Conservation (phyloP, 2,797 vertebrate species). For the Diplodus puntazzo region DNA sequence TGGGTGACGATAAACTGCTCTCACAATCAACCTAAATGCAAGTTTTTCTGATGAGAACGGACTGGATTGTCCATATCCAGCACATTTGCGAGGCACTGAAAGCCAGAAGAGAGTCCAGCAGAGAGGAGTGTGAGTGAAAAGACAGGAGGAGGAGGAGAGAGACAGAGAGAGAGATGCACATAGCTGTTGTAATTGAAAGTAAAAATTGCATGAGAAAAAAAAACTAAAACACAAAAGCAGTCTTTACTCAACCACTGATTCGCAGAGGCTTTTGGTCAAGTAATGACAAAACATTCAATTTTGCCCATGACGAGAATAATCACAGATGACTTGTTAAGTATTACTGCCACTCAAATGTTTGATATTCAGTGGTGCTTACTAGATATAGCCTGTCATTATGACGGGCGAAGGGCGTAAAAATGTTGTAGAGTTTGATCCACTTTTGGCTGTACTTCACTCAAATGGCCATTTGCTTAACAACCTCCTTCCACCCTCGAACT, state of each 20-base stretch:
- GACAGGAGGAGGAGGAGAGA: no score
- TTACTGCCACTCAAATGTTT: constrained; percentile 50
- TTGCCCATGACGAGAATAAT: constrained; percentile 26
- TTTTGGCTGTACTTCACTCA: constrained; percentile 57
- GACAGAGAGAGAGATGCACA: no score
- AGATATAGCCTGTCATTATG: constrained; percentile 60
- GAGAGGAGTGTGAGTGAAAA: no score
- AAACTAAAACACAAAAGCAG: background rate
- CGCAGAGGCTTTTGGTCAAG: constrained; percentile 17
- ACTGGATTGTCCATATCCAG: no score
- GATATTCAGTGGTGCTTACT: constrained; percentile 55
- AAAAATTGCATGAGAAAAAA: background rate
- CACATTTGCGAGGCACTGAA: no score
- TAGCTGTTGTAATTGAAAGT: background rate
- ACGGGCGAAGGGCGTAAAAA: constrained; percentile 56
- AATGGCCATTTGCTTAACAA: constrained; percentile 71
- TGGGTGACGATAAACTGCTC: no score
- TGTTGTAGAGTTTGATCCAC: constrained; percentile 58
- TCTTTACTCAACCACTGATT: constrained; percentile 11
- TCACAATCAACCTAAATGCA: no score
- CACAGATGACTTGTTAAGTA: constrained; percentile 37
- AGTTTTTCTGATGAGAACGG: no score
- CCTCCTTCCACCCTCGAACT: constrained; percentile 25
- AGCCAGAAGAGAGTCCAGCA: no score
- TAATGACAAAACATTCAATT: constrained; percentile 50